phyloP scores from a whole-genome alignment of 2,888 invertebrate species.

The Eilema griseolum region DNA sequence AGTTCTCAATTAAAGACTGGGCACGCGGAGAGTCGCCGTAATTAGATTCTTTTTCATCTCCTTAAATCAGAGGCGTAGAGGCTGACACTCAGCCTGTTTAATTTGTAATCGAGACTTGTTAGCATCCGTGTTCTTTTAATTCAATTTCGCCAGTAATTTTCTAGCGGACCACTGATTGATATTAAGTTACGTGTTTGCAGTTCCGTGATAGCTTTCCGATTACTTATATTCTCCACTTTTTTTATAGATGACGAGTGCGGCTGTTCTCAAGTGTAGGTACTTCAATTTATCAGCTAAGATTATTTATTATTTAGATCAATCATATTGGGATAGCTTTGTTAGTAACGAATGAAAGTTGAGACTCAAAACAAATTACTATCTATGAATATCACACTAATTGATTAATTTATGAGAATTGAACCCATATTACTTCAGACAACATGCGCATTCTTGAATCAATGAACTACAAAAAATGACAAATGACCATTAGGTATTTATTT shows the following conservation, averaged over 20 bases:
- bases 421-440: background rate
- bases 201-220: slow-evolving; percentile 47
- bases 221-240: slow-evolving; percentile 42
- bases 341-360: background rate
- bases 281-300: background rate
- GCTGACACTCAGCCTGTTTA: slow-evolving; percentile 82
- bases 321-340: too few relatives aligned
- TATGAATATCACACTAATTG: too few relatives aligned
- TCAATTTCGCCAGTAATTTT: slow-evolving; percentile 72
- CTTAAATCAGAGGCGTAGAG: slow-evolving; percentile 78
- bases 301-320: background rate
- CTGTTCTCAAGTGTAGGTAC: slow-evolving; percentile 13
- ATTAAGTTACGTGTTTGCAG: slow-evolving; percentile 67
- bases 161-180: slow-evolving; percentile 69
- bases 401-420: background rate
- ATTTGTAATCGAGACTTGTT: slow-evolving; percentile 86
- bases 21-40: slow-evolving; percentile 80
- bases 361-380: background rate
- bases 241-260: slow-evolving; percentile 34
- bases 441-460: background rate
- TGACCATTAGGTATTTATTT: too few relatives aligned
- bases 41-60: slow-evolving; percentile 86
- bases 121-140: slow-evolving; percentile 80
- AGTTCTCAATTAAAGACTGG: slow-evolving; percentile 85
- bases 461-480: too few relatives aligned